Evolutionary conservation across 2,797 vertebrate species (phyloP).

Genomic region (Gymnothorax reevesii): DNA sequence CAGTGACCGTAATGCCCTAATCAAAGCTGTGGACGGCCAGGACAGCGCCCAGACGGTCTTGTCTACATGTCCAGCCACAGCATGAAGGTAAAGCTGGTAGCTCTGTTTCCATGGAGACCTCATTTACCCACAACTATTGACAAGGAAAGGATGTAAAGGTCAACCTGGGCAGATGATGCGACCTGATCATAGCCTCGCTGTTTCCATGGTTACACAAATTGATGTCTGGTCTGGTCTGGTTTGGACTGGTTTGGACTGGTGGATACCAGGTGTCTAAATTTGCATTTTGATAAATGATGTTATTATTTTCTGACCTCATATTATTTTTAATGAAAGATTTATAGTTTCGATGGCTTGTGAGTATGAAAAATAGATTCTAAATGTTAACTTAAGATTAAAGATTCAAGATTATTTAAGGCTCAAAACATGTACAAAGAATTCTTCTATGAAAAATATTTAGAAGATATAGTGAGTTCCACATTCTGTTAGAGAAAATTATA

Average conservation of each 20-base stretch:
- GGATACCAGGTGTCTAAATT: neutral
- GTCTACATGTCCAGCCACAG: neutral
- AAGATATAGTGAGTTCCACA: neutral
- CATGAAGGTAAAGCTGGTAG: neutral
- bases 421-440: too few species aligned
- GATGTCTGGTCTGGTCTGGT: too few species aligned
- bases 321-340: neutral
- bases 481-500: neutral
- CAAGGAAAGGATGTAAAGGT: neutral
- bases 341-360: neutral
- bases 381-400: too few species aligned
- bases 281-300: neutral
- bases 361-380: neutral
- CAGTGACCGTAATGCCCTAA: neutral
- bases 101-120: conserved; percentile 5
- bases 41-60: neutral
- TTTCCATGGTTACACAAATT: neutral
- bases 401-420: too few species aligned
- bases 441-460: neutral
- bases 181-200: neutral
- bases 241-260: neutral
- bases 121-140: neutral
- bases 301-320: neutral
- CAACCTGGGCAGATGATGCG: neutral
- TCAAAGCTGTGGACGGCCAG: neutral